Evolutionary conservation across 2,113 vertebrate species (phyloP).

Genomic region (Daubentonia madagascariensis): DNA sequence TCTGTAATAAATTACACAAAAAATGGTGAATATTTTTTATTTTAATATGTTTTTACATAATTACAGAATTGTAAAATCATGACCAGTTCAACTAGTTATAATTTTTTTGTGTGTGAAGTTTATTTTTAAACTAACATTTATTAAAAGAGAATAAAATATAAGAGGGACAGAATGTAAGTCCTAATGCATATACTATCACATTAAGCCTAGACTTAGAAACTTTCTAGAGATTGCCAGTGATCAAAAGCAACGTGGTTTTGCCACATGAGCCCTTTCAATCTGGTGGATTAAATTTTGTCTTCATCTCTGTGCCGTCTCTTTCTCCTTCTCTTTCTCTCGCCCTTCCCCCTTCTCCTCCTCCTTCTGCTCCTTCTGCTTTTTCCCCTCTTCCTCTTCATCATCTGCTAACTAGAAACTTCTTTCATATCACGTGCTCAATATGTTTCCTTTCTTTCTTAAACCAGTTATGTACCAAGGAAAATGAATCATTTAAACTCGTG

Average conservation of each 20-base stretch:
- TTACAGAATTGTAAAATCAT: not conserved
- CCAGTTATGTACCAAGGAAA: not conserved
- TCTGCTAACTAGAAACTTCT: not conserved
- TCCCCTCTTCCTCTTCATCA: not conserved
- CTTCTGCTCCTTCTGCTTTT: not conserved
- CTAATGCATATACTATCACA: not conserved
- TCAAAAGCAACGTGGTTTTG: not conserved
- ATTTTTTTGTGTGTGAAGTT: not conserved
- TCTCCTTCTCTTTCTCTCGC: not conserved
- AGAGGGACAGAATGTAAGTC: not conserved
- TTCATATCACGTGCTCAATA: not conserved
- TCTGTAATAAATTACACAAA: constrained; percentile 30
- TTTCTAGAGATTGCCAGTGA: not conserved
- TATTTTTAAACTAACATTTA: not conserved
- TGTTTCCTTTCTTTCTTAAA: not conserved
- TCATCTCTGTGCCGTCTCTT: not conserved
- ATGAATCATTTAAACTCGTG: not conserved
- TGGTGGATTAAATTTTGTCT: not conserved
- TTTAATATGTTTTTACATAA: not conserved
- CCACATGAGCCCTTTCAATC: not conserved
- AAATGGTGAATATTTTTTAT: not conserved
- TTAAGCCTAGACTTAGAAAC: not conserved
- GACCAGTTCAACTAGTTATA: not conserved
- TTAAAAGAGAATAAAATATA: not conserved
- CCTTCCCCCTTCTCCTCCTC: not conserved